phyloP scores from a whole-genome alignment of 2,888 invertebrate genomes.

The Cantharis lateralis region DNA sequence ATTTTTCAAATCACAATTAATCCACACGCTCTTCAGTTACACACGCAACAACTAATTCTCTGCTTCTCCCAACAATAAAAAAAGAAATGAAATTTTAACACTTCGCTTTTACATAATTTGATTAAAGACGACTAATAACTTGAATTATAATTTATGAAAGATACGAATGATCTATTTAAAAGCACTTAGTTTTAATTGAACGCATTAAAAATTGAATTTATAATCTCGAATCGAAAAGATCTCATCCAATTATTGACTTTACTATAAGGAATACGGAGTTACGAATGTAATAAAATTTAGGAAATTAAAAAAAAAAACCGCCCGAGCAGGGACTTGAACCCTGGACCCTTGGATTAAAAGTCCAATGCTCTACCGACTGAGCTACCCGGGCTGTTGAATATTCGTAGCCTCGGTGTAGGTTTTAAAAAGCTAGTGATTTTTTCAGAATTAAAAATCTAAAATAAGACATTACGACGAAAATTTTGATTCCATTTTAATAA shows the following conservation, averaged over 20 bases:
- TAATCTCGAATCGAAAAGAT: slow-evolving; percentile 6
- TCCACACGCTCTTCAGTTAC: background rate
- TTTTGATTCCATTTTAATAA: background rate
- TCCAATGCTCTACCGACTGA: slow-evolving; percentile 74
- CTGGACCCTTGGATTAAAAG: slow-evolving; percentile 77
- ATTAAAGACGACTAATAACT: background rate
- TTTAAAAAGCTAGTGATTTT: background rate
- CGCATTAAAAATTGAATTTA: slow-evolving; percentile 12
- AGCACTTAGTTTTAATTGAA: slow-evolving; percentile 23
- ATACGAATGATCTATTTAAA: slow-evolving; percentile 21
- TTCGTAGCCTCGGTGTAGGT: too few species aligned
- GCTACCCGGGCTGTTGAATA: slow-evolving; percentile 64
- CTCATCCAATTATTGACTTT: slow-evolving; percentile 6
- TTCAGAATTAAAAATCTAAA: background rate
- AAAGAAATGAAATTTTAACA: background rate
- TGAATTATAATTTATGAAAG: background rate
- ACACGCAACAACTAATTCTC: background rate
- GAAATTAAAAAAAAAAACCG: slow-evolving; percentile 43
- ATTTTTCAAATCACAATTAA: background rate
- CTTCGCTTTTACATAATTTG: background rate
- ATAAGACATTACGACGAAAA: background rate
- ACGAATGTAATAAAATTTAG: background rate
- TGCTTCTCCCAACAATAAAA: background rate
- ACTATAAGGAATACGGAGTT: background rate
- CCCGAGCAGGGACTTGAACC: slow-evolving; percentile 75